These are phyloP conservation scores for Seriola aureovittata DNA, from an alignment of 2,113 vertebrate species.

Conservation along the genomic window DNA sequence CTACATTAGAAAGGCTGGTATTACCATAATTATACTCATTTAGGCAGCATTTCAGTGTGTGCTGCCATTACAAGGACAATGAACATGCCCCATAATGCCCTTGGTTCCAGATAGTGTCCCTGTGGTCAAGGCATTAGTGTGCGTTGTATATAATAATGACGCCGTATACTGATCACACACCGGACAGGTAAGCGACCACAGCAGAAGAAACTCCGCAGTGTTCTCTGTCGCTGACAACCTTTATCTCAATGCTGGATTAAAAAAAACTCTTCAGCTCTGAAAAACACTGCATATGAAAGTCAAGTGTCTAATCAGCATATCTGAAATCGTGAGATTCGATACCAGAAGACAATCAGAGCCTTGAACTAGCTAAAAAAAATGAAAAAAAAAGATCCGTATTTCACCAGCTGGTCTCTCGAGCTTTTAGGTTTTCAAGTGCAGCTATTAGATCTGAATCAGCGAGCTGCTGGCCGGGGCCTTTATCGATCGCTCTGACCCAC, in stretches of 20 bases:
- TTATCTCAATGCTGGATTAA: neutral
- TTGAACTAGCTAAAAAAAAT: slow-evolving; percentile 23
- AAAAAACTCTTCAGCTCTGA: neutral
- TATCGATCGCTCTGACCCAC: slow-evolving; percentile 73
- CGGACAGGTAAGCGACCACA: slow-evolving; percentile 17
- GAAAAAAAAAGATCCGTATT: slow-evolving; percentile 17
- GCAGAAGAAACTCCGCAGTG: slow-evolving; percentile 19
- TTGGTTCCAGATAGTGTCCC: slow-evolving; percentile 56
- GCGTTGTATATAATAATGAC: slow-evolving; percentile 39
- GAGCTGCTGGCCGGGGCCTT: slow-evolving; percentile 28
- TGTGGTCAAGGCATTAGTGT: slow-evolving; percentile 55
- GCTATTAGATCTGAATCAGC: slow-evolving; percentile 62
- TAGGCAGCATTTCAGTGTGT: slow-evolving; percentile 67
- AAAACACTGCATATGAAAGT: slow-evolving; percentile 11
- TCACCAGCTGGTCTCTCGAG: neutral
- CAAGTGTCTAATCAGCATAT: neutral
- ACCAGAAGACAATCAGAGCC: slow-evolving; percentile 6
- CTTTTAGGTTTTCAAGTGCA: slow-evolving; percentile 39
- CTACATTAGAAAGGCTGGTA: slow-evolving; percentile 75
- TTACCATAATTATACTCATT: slow-evolving; percentile 81
- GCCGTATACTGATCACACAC: slow-evolving; percentile 6
- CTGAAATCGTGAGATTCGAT: neutral
- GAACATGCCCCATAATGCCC: slow-evolving; percentile 60
- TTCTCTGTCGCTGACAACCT: neutral
- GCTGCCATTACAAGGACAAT: slow-evolving; percentile 72